phyloP scores from a whole-genome alignment of 2,797 vertebrate genomes.

The Sebastes reedi region DNA sequence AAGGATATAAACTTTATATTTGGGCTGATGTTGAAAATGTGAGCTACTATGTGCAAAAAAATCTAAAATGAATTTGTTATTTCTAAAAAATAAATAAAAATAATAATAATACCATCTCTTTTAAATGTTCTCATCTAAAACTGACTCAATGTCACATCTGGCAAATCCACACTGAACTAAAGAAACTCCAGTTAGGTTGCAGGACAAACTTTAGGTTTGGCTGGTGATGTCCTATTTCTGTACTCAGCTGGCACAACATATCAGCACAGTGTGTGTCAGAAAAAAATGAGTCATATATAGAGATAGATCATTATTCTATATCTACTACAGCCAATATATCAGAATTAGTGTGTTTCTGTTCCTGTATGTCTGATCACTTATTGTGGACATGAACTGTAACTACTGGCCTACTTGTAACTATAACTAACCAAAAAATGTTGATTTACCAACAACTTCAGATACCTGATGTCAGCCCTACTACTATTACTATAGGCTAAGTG shows the following conservation, averaged over 20 bases:
- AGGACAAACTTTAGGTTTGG: slow-evolving; percentile 10
- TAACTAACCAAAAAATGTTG: not conserved
- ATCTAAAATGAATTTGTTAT: not conserved
- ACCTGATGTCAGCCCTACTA: not conserved
- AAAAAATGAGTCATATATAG: not conserved
- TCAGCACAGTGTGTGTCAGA: not conserved
- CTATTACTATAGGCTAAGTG: too few relatives aligned
- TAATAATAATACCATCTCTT: not conserved
- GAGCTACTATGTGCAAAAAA: not conserved
- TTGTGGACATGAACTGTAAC: not conserved
- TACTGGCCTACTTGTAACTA: not conserved
- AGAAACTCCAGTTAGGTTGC: not conserved
- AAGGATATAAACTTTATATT: not conserved
- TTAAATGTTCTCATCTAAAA: not conserved
- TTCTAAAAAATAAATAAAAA: not conserved
- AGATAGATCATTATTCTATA: not conserved
- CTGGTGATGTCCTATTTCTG: slow-evolving; percentile 57
- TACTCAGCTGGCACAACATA: slow-evolving; percentile 47
- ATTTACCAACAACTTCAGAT: rapidly evolving
- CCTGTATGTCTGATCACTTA: not conserved
- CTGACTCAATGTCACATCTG: not conserved
- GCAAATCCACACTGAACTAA: not conserved
- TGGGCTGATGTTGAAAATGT: not conserved
- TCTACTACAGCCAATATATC: not conserved
- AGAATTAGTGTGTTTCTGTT: not conserved